Conservation (phyloP, 2,888 invertebrate species). For the Pasiphila rectangulata region DNA sequence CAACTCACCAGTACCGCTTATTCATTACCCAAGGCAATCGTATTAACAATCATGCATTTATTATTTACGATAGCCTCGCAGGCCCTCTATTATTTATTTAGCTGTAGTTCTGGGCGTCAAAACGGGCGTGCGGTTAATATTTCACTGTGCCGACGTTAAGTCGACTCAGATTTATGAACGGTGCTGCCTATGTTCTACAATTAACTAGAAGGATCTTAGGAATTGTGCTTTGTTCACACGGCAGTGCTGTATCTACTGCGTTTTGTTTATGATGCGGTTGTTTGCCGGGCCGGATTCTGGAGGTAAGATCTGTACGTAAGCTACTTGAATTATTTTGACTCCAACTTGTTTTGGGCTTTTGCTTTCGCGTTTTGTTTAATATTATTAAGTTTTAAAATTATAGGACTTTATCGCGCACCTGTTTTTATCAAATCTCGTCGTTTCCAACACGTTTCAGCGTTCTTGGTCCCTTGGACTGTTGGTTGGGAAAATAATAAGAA, state of each 20-base stretch:
- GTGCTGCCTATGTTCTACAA: slow-evolving; percentile 71
- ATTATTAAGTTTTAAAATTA: too few relatives aligned
- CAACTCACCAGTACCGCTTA: slow-evolving; percentile 13
- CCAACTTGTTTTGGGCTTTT: too few relatives aligned
- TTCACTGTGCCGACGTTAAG: slow-evolving; percentile 74
- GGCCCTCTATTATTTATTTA: slow-evolving; percentile 64
- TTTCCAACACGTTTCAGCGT: too few relatives aligned
- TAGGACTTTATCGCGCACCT: too few relatives aligned
- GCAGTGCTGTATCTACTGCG: not conserved
- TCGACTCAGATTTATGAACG: slow-evolving; percentile 73
- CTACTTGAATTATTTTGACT: too few relatives aligned
- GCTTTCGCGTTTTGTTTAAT: too few relatives aligned
- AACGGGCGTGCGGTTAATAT: slow-evolving; percentile 75
- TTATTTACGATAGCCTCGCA: slow-evolving; percentile 45
- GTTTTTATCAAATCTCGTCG: too few relatives aligned
- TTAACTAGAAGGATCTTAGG: slow-evolving; percentile 53
- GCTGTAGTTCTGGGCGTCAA: slow-evolving; percentile 61
- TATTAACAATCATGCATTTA: slow-evolving; percentile 26
- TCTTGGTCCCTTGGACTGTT: too few relatives aligned
- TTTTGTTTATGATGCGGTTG: not conserved
- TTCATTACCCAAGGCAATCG: slow-evolving; percentile 25
- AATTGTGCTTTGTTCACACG: slow-evolving; percentile 4
- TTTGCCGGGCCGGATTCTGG: too few relatives aligned
- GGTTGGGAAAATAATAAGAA: too few relatives aligned
- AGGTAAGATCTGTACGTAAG: too few relatives aligned